Percentiles rank a stretch among this genome's conserved stretches.
Conservation (phyloP, 2,888 invertebrate species). For the Rhabditoides inermis region DNA sequence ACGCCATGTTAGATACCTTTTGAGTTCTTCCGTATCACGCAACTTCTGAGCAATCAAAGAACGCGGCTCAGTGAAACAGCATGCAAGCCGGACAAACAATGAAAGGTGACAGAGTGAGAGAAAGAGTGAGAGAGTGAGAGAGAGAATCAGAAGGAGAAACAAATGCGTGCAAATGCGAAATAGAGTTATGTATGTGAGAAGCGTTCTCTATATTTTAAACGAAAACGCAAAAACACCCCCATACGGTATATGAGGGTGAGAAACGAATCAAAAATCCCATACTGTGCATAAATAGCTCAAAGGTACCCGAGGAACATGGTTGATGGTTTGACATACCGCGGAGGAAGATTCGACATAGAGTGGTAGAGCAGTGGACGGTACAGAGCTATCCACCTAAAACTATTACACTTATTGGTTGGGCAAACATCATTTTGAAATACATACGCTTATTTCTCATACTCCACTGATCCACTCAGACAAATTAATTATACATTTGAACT, state of each 20-base stretch:
- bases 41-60: too few relatives aligned
- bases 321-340: too few relatives aligned
- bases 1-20: not conserved
- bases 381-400: conserved; percentile 6
- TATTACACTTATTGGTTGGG: not conserved
- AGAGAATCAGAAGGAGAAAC: not conserved
- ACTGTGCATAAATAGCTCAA: too few relatives aligned
- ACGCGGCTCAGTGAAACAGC: too few relatives aligned
- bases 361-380: conserved; percentile 7
- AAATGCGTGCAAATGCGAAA: not conserved
- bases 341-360: conserved; percentile 6
- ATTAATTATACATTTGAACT: too few relatives aligned
- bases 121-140: not conserved
- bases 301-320: too few relatives aligned
- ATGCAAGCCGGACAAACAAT: too few relatives aligned
- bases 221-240: not conserved
- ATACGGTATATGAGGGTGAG: not conserved
- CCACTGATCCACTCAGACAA: too few relatives aligned
- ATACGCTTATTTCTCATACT: too few relatives aligned
- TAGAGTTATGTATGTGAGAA: not conserved
- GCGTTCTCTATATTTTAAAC: not conserved
- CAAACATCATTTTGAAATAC: too few relatives aligned
- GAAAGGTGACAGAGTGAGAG: not conserved
- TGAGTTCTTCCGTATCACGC: too few relatives aligned
- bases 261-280: too few relatives aligned